A percentile compares a stretch with the other conserved stretches of the same genome.
phyloP scores from a whole-genome alignment of 2,888 invertebrate species.

The Bombylius discolor region DNA sequence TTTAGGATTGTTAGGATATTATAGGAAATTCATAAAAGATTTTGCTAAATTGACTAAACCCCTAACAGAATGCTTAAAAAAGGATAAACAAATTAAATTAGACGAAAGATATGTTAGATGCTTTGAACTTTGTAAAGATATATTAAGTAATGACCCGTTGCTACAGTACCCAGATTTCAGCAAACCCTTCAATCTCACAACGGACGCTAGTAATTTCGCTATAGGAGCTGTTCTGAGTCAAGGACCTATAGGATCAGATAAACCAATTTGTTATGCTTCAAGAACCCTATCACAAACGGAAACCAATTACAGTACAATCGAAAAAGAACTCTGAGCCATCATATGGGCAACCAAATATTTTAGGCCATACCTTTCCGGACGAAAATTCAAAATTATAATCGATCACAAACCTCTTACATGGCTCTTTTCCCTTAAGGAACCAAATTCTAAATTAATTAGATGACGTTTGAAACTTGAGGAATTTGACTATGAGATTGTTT shows the following conservation, averaged over 20 bases:
- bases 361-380: slow-evolving; percentile 20
- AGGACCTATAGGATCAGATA: slow-evolving; percentile 8
- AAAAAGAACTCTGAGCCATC: slow-evolving; percentile 20
- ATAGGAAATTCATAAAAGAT: too few species aligned
- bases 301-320: slow-evolving; percentile 17
- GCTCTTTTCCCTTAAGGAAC: neutral
- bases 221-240: slow-evolving; percentile 20
- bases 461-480: slow-evolving; percentile 14
- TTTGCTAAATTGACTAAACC: too few species aligned
- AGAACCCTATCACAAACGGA: slow-evolving; percentile 17
- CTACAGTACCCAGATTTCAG: slow-evolving; percentile 1
- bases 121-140: too few species aligned
- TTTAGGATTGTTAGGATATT: too few species aligned
- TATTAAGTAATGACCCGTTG: neutral
- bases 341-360: slow-evolving; percentile 18
- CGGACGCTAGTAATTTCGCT: slow-evolving; percentile 15
- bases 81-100: too few species aligned
- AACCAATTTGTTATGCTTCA: slow-evolving; percentile 19
- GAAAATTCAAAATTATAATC: slow-evolving; percentile 18
- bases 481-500: slow-evolving; percentile 15
- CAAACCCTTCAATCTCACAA: slow-evolving; percentile 3
- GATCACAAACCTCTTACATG: slow-evolving; percentile 20
- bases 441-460: slow-evolving; percentile 3
- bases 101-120: too few species aligned
- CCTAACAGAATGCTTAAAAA: too few species aligned